A percentile compares a stretch with the other conserved stretches of the same genome.
phyloP scores from a whole-genome alignment of 2,113 vertebrate species.

The Bos indicus region DNA sequence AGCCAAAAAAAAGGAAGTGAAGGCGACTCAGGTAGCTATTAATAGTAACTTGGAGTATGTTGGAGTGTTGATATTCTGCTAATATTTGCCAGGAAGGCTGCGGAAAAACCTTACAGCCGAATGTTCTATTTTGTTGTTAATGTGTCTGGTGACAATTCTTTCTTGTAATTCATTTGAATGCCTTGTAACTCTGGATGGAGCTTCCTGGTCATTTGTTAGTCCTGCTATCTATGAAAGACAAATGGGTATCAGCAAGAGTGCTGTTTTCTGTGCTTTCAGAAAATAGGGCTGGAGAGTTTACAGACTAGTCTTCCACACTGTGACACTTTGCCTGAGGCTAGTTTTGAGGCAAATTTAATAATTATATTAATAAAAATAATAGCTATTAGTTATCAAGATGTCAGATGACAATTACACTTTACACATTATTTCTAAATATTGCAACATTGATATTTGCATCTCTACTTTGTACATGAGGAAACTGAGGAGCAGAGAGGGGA shows the following conservation, averaged over 20 bases:
- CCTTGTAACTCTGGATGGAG: not conserved
- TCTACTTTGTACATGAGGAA: not conserved
- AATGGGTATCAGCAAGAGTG: not conserved
- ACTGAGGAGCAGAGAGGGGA: not conserved
- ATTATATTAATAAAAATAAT: not conserved
- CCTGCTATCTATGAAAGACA: not conserved
- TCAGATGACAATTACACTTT: constrained; percentile 13
- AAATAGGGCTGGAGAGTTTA: not conserved
- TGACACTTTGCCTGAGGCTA: not conserved
- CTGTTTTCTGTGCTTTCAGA: not conserved
- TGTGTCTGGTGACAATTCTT: not conserved
- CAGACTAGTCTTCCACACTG: not conserved
- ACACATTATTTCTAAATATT: constrained; percentile 10
- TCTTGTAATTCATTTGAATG: constrained; percentile 29
- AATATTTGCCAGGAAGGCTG: not conserved
- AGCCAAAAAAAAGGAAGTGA: not conserved
- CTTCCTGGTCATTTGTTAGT: not conserved
- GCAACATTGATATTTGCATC: not conserved
- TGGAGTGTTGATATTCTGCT: not conserved
- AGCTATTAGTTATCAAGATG: constrained; percentile 14
- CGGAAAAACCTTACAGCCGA: not conserved
- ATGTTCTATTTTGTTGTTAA: not conserved
- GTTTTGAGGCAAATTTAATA: constrained; percentile 12
- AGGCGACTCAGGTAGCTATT: not conserved
- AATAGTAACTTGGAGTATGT: not conserved